phyloP scores from a whole-genome alignment of 2,113 vertebrate species.

The Grus americana region DNA sequence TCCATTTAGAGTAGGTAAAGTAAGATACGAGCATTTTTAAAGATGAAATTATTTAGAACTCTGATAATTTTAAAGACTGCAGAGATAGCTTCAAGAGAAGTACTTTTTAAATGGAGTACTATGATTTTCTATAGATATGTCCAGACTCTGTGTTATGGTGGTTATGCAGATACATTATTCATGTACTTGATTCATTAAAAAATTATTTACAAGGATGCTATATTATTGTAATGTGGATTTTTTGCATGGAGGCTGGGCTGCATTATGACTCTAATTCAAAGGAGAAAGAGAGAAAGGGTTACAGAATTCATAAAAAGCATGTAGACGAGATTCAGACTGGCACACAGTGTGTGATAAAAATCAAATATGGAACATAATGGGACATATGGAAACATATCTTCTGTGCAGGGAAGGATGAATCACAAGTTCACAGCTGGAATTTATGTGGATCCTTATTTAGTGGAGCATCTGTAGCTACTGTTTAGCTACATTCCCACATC shows the following conservation, averaged over 20 bases:
- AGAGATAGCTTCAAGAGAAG: neutral
- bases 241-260: neutral
- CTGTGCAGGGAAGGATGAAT: conserved; percentile 59
- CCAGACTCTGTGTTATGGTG: neutral
- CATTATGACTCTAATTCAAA: neutral
- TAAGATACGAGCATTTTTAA: neutral
- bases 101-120: neutral
- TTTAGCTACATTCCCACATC: conserved; percentile 66
- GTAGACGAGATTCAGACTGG: neutral
- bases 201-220: neutral
- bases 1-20: neutral
- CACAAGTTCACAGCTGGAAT: conserved; percentile 68
- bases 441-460: conserved; percentile 65
- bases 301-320: conserved; percentile 36
- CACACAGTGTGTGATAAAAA: conserved; percentile 64
- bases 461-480: conserved; percentile 65
- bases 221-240: neutral
- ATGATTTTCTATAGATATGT: neutral
- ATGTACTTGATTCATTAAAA: neutral
- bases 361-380: conserved; percentile 65
- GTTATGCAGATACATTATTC: neutral
- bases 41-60: neutral
- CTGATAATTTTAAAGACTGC: neutral
- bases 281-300: neutral
- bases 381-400: conserved; percentile 66